Evolutionary conservation across 2,797 vertebrate genomes (phyloP), one percentile per base, ranked within the genome.

Genomic region (Neosilurus hyrtlii): DNA sequence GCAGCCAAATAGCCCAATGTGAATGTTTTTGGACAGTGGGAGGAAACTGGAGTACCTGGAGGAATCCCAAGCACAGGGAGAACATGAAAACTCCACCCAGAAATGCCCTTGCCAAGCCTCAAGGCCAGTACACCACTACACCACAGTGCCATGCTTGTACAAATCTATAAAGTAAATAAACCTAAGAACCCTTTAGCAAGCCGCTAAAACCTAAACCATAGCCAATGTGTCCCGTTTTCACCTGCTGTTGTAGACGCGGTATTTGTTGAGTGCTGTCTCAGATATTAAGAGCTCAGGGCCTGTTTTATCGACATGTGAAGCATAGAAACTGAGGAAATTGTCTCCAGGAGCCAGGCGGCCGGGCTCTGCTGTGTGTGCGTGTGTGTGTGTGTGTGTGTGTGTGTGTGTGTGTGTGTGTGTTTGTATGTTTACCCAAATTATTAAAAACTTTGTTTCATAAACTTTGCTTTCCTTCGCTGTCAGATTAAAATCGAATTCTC

Each of bases 401-500:
- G 16, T 22, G 0, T 61, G 12, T 49, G 30, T 68, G 35, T 35
- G 66, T 4, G 20, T 51, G 35, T 70, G 35, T 75, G 26, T 62
- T 1, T 43, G 0, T 20, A 0, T 75, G 20, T 75, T 22, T 61
- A 15, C 4, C 20, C 35, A 14, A 49, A 51, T 77, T 49, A 49
- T 77, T 49, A 16, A 62, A 63, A 77, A 7, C 49, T 26, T 62
- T 77, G 37, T 76, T 76, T 76, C 14, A 8, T 62, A 59, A 77
- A 77, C 18, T 37, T 62, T 49, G 22, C 15, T 63, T 76, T 49
- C 18, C 57, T 20, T 43, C 9, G 30, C 57, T 43, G 37, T 49
- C 75, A 77, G 75, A 77, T 77, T 26, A 51, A 49, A 77, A 77
- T 77, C 75, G 24, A 51, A 49, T 62, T 62, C 35, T 51, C n/a